Base-by-base conservation (phyloP, 1,140 invertebrate species). In the Dreissena polymorpha region DNA sequence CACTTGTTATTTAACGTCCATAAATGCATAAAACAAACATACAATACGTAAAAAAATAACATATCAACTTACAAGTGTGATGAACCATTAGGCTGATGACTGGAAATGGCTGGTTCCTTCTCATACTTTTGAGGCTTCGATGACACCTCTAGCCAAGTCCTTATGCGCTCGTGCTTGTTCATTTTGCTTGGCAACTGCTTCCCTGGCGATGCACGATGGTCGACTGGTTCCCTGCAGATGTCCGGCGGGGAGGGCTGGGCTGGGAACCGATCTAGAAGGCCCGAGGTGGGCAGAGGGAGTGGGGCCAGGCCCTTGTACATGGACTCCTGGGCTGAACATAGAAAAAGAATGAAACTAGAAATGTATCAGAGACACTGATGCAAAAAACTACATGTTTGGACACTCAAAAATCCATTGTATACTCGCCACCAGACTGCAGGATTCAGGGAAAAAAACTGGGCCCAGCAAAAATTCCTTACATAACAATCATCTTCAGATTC, bases 121-220 rank as follows among this genome's bases (percentile, higher is more conserved):
- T 88, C 87, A 85, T 89, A 88, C 68, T 89, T 87, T 16, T 88
- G 85, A 18, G 86, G 87, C 77, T 88, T 82, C 13, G 49, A 82
- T 3, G 71, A 84, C 39, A 91, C 64, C 13, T 88, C 90, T 65
- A 90, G 87, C 57, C 90, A 70, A 12, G 89, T 87, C 74, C 89
- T 88, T 27, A 87, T 57, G 53, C 90, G 75, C 10, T 90, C 87
- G 21, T 89, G 87, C 72, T 88, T 88, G 39, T 85, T 84, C 25
- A 85, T 70, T 60, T 89, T 89, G 3, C 88, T 87, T 18, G 90
- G 90, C 73, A 91, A 83, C 77, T 90, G 88, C 74, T 91, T 90
- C 18, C 84, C 86, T n/a, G 79, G 81, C 21, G 88, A 89, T 13
- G 79, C 50, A 27, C 60, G 86, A 83, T 53, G 81, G 81, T 50